Percentiles rank a stretch among this genome's conserved stretches.
phyloP scores from a whole-genome alignment of 2,888 invertebrate genomes.

The Epsilonema sp. region DNA sequence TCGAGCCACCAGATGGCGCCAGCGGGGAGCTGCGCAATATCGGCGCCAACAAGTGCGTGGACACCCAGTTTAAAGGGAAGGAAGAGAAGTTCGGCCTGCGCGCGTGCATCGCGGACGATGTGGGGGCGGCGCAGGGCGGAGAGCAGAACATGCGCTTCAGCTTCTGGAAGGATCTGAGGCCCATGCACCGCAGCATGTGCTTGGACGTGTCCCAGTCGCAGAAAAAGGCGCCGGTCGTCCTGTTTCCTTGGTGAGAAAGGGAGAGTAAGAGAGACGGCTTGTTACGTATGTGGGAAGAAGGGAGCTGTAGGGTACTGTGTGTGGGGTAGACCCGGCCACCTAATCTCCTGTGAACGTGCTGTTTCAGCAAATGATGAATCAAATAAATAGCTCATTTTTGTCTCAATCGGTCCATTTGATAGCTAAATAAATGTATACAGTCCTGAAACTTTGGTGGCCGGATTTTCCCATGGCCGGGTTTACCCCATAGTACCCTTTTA shows the following conservation, averaged over 20 bases:
- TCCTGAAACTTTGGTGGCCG: no score
- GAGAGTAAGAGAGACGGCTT: background rate
- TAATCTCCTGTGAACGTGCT: no score
- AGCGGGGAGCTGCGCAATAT: conserved; percentile 42
- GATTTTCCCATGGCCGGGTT: no score
- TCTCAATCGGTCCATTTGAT: no score
- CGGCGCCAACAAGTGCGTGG: conserved; percentile 30
- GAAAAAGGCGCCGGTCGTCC: conserved; percentile 48
- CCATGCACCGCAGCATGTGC: conserved; percentile 49
- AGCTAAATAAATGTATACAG: no score
- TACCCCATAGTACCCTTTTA: no score
- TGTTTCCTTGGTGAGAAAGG: conserved; percentile 49
- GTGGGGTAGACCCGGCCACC: no score
- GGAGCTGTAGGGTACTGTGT: no score
- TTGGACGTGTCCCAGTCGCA: conserved; percentile 55
- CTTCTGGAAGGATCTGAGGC: conserved; percentile 49
- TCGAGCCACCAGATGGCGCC: conserved; percentile 64
- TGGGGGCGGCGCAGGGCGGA: conserved; percentile 14
- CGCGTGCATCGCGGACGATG: conserved; percentile 19
- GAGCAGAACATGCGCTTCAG: conserved; percentile 19
- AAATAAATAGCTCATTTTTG: no score
- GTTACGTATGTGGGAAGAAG: no score
- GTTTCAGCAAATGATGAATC: no score
- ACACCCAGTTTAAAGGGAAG: conserved; percentile 22
- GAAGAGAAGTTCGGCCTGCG: conserved; percentile 21